Evolutionary conservation across 2,888 invertebrate species (phyloP), one percentile per base, ranked within the genome.

Genomic region (Rambutsinella grinnellia): DNA sequence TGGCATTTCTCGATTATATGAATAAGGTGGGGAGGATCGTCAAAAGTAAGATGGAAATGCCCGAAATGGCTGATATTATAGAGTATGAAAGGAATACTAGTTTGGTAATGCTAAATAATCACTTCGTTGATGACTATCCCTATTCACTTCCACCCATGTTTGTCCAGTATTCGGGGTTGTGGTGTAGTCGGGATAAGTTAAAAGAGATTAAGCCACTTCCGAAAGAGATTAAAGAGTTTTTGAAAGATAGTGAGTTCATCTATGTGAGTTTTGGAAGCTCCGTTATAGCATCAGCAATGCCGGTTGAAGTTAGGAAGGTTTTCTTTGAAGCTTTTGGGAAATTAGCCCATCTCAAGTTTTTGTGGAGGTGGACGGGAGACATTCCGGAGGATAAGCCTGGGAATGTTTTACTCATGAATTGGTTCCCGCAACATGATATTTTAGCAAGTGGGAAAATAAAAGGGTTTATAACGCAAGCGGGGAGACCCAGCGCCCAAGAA

Each of bases 351-450:
- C 56, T 77, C 0, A 60, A 65, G 19, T 82, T 84, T 60, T 36
- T 85, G 3, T 84, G 83, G 82, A 83, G 81, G 69, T 84, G 84
- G 83, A 81, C 79, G 17, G 84, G 82, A 2, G 6, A 6, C 1
- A 47, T 57, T 21, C 70, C 67, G 1, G 19, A 28, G 0, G 63
- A 78, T 51, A 75, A 79, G 46, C 83, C 84, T 0, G 13, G 72
- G 10, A 84, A 85, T 72, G 80, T 84, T 0, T 46, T 81, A 19
- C 76, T 81, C 2, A 53, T 74, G 19, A 8, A 71, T 8, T 85
- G 84, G 84, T 69, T 84, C 54, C 83, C 84, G 3, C 85, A 85
- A 56, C 80, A 83, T 36, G 82, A 84, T 15, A 68, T 85, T 17
- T 62, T 26, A 69, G 69, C 58, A 24, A 72, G 77, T 68, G 60